Conservation (phyloP, 2,888 invertebrate genomes). For the Phragmatobia fuliginosa region DNA sequence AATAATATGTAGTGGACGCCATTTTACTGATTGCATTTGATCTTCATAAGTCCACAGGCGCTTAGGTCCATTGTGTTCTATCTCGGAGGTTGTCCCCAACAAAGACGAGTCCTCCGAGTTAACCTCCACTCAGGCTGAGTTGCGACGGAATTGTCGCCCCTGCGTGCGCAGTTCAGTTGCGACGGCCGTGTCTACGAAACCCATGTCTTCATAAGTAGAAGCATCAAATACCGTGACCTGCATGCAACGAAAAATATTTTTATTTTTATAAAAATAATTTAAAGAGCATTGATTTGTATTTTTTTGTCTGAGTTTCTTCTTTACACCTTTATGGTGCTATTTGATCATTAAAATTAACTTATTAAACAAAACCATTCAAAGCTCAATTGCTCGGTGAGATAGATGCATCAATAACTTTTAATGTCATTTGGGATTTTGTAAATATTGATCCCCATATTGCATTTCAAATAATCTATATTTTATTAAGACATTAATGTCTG, state of each 20-base stretch:
- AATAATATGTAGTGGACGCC: no score
- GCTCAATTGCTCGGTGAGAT: no score
- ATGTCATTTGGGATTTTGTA: no score
- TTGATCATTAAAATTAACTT: no score
- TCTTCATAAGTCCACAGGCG: conserved; percentile 8
- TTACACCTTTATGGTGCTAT: no score
- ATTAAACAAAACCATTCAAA: no score
- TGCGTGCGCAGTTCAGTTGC: not conserved
- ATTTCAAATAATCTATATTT: no score
- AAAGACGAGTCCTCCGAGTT: conserved; percentile 14
- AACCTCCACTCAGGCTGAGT: conserved; percentile 11
- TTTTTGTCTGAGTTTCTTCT: no score
- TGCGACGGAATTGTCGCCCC: not conserved
- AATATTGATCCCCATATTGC: not conserved
- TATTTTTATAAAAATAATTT: not conserved
- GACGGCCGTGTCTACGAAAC: not conserved
- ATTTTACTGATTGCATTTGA: not conserved
- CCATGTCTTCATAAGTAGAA: not conserved
- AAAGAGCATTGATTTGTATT: no score
- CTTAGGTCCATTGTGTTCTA: not conserved
- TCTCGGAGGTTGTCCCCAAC: conserved; percentile 15
- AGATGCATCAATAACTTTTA: no score
- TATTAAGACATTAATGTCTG: no score
- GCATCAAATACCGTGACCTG: not conserved
- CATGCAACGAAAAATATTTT: not conserved